A percentile compares a stretch with the other conserved stretches of the same genome.
Evolutionary conservation across 2,113 vertebrate species (phyloP).

Genomic region (Tachuris rubrigastra): DNA sequence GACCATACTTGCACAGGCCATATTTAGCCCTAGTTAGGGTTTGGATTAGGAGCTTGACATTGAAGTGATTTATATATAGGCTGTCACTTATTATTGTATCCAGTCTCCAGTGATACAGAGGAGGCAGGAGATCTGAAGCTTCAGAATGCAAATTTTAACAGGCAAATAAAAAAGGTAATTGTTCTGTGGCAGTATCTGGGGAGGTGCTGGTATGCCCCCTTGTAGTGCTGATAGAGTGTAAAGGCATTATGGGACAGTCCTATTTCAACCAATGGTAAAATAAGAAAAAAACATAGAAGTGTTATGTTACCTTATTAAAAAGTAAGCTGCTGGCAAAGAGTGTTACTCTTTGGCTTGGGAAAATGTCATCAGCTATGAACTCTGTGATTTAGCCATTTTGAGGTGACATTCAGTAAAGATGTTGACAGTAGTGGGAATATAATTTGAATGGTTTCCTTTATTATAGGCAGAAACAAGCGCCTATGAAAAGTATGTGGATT

Average conservation of each 20-base stretch:
- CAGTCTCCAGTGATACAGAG: not conserved
- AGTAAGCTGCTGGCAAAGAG: not conserved
- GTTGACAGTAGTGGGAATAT: not conserved
- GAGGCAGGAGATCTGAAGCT: not conserved
- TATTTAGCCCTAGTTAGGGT: not conserved
- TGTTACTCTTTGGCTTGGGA: not conserved
- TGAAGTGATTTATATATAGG: not conserved
- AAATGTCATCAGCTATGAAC: not conserved
- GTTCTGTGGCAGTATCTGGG: not conserved
- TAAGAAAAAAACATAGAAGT: not conserved
- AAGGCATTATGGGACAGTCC: not conserved
- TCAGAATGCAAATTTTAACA: not conserved
- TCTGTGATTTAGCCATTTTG: not conserved
- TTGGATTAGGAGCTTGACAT: not conserved
- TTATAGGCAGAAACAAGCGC: not conserved
- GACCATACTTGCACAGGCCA: accelerated
- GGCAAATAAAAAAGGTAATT: not conserved
- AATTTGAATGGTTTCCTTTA: not conserved
- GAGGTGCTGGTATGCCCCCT: not conserved
- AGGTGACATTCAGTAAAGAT: not conserved
- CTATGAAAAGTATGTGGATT: not conserved
- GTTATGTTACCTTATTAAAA: not conserved
- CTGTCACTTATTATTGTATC: not conserved
- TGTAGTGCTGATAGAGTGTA: not conserved
- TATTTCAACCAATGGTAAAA: not conserved